Evolutionary conservation across 1,140 invertebrate species (phyloP).

Genomic region (Drosophila hydei): DNA sequence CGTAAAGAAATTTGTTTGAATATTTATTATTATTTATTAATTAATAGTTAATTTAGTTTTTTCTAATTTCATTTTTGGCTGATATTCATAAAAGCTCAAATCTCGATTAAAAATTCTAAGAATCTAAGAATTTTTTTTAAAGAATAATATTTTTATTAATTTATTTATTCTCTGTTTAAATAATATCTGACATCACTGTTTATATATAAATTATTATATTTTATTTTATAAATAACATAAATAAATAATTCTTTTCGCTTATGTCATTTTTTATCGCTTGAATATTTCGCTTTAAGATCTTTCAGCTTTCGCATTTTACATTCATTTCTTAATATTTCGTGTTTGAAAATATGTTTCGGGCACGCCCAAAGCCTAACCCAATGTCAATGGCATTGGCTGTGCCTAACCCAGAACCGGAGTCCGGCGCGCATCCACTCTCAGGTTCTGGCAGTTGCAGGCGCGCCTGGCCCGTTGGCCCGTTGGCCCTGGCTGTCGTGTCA

Average conservation of each 20-base stretch:
- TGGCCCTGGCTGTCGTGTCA: constrained; percentile 70
- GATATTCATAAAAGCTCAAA: no score
- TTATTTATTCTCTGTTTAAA: no score
- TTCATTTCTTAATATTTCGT: constrained; percentile 11
- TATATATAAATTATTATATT: no score
- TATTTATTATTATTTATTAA: not conserved
- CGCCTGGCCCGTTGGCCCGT: not conserved
- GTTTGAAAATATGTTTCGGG: constrained; percentile 12
- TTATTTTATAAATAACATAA: no score
- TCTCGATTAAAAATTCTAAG: no score
- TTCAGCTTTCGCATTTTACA: constrained; percentile 1
- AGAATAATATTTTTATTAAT: no score
- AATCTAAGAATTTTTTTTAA: no score
- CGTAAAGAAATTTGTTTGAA: no score
- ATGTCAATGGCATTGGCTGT: constrained; percentile 16
- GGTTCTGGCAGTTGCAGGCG: no score
- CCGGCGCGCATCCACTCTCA: not conserved
- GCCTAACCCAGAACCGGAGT: constrained; percentile 29
- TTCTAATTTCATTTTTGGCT: no score
- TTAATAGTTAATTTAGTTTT: no score
- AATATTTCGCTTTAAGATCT: not conserved
- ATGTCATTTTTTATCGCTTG: not conserved
- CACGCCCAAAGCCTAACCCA: constrained; percentile 17
- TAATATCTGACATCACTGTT: no score
- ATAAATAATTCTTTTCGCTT: not conserved